These are phyloP conservation scores for Diarsia brunnea DNA, from an alignment of 2,888 invertebrate species.

Conservation along the genomic window DNA sequence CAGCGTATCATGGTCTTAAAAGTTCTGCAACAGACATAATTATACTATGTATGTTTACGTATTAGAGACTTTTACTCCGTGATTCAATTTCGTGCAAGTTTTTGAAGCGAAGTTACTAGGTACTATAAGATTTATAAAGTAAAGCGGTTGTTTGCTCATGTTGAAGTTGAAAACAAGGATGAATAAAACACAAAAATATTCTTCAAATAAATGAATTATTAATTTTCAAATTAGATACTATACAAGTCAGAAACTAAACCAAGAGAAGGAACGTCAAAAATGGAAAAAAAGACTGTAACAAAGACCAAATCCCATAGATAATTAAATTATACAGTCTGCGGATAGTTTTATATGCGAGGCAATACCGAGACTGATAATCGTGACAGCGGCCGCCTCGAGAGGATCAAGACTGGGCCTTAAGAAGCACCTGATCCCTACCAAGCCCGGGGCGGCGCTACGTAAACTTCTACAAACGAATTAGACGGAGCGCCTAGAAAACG, in stretches of 20 bases:
- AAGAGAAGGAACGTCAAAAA: neutral
- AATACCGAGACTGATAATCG: conserved; percentile 73
- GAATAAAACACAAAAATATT: neutral
- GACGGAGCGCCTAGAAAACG: conserved; percentile 76
- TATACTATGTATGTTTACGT: conserved; percentile 20
- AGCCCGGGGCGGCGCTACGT: conserved; percentile 71
- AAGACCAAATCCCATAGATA: conserved; percentile 11
- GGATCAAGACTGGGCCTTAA: conserved; percentile 74
- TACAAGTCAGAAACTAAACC: neutral
- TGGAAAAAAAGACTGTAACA: conserved; percentile 1
- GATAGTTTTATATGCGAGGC: conserved; percentile 69
- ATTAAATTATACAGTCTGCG: conserved; percentile 50
- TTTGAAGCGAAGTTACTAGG: neutral
- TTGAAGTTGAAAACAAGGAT: neutral
- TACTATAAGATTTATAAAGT: conserved; percentile 6
- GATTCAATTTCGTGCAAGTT: conserved; percentile 32
- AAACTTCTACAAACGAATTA: conserved; percentile 82
- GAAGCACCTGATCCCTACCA: conserved; percentile 77
- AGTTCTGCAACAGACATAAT: conserved; percentile 8
- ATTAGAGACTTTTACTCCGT: conserved; percentile 13
- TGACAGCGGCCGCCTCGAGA: conserved; percentile 72
- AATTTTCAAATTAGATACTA: neutral
- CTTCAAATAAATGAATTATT: neutral
- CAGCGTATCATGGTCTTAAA: conserved; percentile 23
- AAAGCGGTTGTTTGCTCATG: neutral